These are phyloP conservation scores for Hippocampus comes DNA, from an alignment of 2,113 vertebrate species.

Conservation along the genomic window DNA sequence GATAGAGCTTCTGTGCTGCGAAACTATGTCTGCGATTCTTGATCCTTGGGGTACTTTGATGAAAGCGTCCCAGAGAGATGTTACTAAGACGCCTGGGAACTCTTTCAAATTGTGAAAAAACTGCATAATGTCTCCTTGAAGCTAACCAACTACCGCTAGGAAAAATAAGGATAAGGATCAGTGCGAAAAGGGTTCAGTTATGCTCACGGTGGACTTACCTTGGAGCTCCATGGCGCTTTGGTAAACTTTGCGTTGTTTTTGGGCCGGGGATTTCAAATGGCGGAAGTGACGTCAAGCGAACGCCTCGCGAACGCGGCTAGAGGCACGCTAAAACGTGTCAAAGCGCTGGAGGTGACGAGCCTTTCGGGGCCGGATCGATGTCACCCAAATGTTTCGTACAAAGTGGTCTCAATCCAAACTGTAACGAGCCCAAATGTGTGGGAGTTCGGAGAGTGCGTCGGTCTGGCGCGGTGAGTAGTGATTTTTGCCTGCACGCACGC, in stretches of 20 bases:
- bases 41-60: background rate
- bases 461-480: background rate
- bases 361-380: background rate
- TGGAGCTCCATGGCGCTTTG: slow-evolving; percentile 50
- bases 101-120: background rate
- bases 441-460: too few species aligned
- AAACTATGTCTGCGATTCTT: background rate
- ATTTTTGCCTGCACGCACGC: background rate
- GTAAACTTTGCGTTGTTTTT: slow-evolving; percentile 1
- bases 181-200: fast-evolving
- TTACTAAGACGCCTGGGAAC: background rate
- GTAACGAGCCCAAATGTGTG: background rate
- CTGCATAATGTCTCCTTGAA: background rate
- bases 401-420: background rate
- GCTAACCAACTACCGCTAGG: background rate
- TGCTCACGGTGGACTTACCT: slow-evolving; percentile 17
- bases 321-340: background rate
- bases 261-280: slow-evolving; percentile 53
- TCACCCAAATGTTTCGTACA: background rate
- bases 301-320: slow-evolving; percentile 11
- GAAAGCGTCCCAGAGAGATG: background rate
- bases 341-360: background rate
- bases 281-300: slow-evolving; percentile 31
- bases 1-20: background rate
- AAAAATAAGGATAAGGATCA: background rate